phyloP scores from a whole-genome alignment of 1,140 invertebrate species.

The Achroia grisella region DNA sequence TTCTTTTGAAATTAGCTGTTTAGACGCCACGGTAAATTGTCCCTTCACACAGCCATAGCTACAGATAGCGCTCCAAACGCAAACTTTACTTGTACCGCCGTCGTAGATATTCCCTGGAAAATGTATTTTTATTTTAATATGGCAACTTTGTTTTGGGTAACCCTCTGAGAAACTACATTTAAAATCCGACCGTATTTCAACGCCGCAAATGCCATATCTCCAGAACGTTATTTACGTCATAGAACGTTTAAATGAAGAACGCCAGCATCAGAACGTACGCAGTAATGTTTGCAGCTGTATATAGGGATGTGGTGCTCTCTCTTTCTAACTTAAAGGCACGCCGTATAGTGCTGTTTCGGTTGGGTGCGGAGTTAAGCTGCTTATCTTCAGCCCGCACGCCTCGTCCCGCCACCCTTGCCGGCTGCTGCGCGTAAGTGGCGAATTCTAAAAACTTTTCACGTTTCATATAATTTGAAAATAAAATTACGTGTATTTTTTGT shows the following conservation, averaged over 20 bases:
- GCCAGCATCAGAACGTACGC: conserved; percentile 34
- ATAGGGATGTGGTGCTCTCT: conserved; percentile 45
- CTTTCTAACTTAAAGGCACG: conserved; percentile 11
- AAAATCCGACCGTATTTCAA: conserved; percentile 13
- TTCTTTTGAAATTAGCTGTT: conserved; percentile 69
- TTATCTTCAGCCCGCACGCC: conserved; percentile 67
- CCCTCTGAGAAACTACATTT: conserved; percentile 5
- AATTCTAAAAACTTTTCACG: conserved; percentile 42
- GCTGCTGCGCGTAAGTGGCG: conserved; percentile 50
- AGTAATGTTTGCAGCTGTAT: conserved; percentile 59
- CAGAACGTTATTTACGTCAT: conserved; percentile 2
- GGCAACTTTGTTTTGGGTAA: conserved; percentile 22
- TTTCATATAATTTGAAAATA: neutral
- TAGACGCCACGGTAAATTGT: conserved; percentile 56
- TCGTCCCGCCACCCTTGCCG: conserved; percentile 36
- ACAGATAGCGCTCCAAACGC: conserved; percentile 29
- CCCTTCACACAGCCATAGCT: conserved; percentile 35
- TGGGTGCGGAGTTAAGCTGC: conserved; percentile 63
- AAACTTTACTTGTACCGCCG: conserved; percentile 59
- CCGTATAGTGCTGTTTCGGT: conserved; percentile 29
- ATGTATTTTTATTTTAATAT: conserved; percentile 68
- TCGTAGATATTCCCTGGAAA: conserved; percentile 64
- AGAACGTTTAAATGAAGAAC: conserved; percentile 21
- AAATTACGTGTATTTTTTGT: conserved; percentile 4
- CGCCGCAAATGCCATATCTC: conserved; percentile 9